These are phyloP conservation scores for Carabus problematicus DNA, from an alignment of 2,888 invertebrate genomes.

Conservation along the genomic window DNA sequence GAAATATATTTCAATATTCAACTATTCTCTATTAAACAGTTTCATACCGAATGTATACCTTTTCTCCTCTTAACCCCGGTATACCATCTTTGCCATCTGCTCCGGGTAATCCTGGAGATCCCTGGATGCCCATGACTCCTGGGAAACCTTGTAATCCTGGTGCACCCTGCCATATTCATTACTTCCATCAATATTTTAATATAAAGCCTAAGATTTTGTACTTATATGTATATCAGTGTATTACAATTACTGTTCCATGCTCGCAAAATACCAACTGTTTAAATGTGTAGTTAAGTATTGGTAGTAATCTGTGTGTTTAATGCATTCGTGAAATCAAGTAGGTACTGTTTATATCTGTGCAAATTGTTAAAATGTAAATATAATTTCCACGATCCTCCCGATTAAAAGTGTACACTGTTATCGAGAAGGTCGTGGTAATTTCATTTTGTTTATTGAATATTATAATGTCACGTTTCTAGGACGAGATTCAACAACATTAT, in stretches of 20 bases:
- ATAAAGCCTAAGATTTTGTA: no score
- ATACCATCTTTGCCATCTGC: conserved; percentile 56
- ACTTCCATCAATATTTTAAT: neutral
- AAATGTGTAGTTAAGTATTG: neutral
- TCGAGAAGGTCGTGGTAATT: no score
- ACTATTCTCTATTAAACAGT: neutral
- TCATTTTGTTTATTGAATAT: no score
- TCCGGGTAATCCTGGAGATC: conserved; percentile 60
- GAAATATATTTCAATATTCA: neutral
- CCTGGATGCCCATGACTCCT: conserved; percentile 58
- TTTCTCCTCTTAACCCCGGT: conserved; percentile 60
- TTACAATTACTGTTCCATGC: no score
- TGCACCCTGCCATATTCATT: conserved; percentile 48
- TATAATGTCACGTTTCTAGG: no score
- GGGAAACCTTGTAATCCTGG: conserved; percentile 59
- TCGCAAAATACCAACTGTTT: neutral
- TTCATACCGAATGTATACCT: conserved; percentile 45
- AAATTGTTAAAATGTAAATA: neutral
- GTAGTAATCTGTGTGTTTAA: neutral
- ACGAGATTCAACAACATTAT: no score
- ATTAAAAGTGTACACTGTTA: no score
- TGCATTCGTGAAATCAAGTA: neutral
- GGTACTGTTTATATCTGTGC: neutral
- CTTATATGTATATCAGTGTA: no score
- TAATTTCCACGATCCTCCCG: no score